Evolutionary conservation across 2,888 invertebrate genomes (phyloP).

Genomic region (Coenonympha glycerion): DNA sequence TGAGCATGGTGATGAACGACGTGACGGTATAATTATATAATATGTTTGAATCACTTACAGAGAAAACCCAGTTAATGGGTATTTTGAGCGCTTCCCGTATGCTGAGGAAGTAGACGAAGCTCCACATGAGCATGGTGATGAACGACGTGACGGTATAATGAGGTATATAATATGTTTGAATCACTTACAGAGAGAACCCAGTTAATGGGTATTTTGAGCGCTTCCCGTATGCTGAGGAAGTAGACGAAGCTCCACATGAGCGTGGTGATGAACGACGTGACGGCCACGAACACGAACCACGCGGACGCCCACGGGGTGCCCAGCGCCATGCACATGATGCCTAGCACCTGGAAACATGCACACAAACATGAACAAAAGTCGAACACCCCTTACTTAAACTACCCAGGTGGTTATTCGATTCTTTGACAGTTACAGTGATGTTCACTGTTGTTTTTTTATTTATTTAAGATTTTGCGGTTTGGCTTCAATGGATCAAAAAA

Average conservation of each 20-base stretch:
- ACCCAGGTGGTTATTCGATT: too few relatives aligned
- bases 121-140: slow-evolving; percentile 88
- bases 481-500: too few relatives aligned
- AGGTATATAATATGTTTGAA: too few relatives aligned
- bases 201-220: slow-evolving; percentile 85
- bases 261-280: slow-evolving; percentile 87
- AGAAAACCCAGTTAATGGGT: slow-evolving; percentile 88
- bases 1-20: slow-evolving; percentile 86
- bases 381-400: too few relatives aligned
- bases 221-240: slow-evolving; percentile 86
- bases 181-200: slow-evolving; percentile 88
- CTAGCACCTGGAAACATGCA: slow-evolving; percentile 79
- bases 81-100: slow-evolving; percentile 85
- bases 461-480: too few relatives aligned
- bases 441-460: too few relatives aligned
- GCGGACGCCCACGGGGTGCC: slow-evolving; percentile 83
- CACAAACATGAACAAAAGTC: too few relatives aligned
- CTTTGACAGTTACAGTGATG: too few relatives aligned
- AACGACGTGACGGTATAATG: slow-evolving; percentile 88
- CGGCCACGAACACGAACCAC: slow-evolving; percentile 91
- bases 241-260: slow-evolving; percentile 88
- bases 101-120: slow-evolving; percentile 85
- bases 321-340: slow-evolving; percentile 89
- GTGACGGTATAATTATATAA: too few relatives aligned
- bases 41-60: slow-evolving; percentile 80